These are phyloP conservation scores for Perizoma flavofasciatum DNA, from an alignment of 2,888 invertebrate species.

Conservation along the genomic window DNA sequence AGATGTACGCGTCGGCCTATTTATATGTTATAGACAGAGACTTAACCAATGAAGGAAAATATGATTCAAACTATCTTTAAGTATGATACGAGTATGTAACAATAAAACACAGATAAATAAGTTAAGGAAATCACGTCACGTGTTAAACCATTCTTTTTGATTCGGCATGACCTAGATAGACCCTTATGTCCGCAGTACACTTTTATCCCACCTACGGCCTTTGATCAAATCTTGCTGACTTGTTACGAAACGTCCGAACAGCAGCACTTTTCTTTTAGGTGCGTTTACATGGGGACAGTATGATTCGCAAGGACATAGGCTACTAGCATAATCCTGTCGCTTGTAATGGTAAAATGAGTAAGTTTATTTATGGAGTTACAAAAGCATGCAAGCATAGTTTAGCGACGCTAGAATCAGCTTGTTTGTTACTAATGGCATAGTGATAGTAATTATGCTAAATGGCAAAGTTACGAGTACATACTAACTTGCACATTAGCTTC, in stretches of 20 bases:
- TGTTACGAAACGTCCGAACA: constrained; percentile 34
- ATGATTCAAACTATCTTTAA: too few species aligned
- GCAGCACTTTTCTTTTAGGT: constrained; percentile 25
- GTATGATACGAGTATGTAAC: background rate
- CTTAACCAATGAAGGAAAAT: too few species aligned
- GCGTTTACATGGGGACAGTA: constrained; percentile 19
- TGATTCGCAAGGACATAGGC: background rate
- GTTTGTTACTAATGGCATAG: too few species aligned
- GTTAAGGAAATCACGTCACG: constrained; percentile 16
- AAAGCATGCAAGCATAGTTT: too few species aligned
- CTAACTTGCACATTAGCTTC: background rate
- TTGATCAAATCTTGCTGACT: constrained; percentile 43
- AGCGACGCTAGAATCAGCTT: too few species aligned
- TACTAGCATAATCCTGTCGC: background rate
- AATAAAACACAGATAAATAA: too few species aligned
- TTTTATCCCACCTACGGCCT: constrained; percentile 38
- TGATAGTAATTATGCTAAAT: too few species aligned
- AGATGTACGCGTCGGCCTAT: too few species aligned
- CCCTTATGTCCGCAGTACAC: constrained; percentile 35
- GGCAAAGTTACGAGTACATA: too few species aligned
- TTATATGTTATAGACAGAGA: too few species aligned
- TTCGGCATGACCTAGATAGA: constrained; percentile 35
- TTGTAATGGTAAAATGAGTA: too few species aligned
- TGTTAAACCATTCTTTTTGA: constrained; percentile 22
- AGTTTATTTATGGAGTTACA: too few species aligned